A percentile compares a stretch with the other conserved stretches of the same genome.
Evolutionary conservation across 2,113 vertebrate species (phyloP).

Genomic region (Serilophus lunatus): DNA sequence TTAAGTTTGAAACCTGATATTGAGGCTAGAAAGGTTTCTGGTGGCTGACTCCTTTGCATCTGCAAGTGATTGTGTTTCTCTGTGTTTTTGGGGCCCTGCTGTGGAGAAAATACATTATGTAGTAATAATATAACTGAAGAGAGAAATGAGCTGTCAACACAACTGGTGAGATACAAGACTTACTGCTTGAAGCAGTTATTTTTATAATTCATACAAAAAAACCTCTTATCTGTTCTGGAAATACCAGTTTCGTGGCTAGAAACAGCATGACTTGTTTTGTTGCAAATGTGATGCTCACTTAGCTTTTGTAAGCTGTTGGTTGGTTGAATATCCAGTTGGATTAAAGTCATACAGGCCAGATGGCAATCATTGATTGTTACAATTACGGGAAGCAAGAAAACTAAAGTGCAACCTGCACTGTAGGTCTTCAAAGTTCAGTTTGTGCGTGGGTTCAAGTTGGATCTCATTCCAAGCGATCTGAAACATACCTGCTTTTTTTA

Average conservation of each 20-base stretch:
- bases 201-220: background rate
- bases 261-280: background rate
- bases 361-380: background rate
- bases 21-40: background rate
- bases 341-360: background rate
- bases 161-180: background rate
- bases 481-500: background rate
- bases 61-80: background rate
- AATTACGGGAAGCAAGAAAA: background rate
- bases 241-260: background rate
- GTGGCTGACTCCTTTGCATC: background rate
- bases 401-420: background rate
- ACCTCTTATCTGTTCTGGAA: fast-evolving
- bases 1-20: background rate
- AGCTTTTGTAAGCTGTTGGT: background rate
- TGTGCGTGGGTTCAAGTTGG: background rate
- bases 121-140: background rate
- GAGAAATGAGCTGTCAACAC: background rate
- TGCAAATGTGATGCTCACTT: fast-evolving
- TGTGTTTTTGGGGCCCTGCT: background rate
- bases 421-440: background rate
- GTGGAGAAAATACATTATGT: background rate
- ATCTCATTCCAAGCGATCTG: background rate
- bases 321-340: background rate
- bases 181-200: background rate